Evolutionary conservation across 2,888 invertebrate species (phyloP), one percentile per base, ranked within the genome.

Genomic region (Endomychus coccineus): DNA sequence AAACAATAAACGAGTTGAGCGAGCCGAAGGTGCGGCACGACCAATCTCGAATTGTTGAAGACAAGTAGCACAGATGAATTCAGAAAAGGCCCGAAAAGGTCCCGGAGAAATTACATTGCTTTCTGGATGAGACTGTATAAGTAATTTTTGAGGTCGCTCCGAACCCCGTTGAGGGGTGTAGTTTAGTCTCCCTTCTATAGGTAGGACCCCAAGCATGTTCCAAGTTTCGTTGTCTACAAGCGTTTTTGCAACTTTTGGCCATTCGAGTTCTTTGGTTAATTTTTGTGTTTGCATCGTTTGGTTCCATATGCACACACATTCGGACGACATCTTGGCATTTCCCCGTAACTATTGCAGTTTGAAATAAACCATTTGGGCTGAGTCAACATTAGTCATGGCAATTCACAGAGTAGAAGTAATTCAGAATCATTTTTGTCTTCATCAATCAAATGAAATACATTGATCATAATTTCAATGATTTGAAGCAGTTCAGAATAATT

Each of bases 91-190:
- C 61, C 59, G 30, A 42, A 31, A 51, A 59, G 63, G 62, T 58
- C 58, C 50, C 55, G 62, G 63, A 62, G 62, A 60, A 58, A 64
- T 60, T 62, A 62, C 61, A 64, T 58, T 61, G 57, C 61, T 64
- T 67, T 67, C 66, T 66, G 67, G 66, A 66, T 67, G 65, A 64
- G 66, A 65, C 67, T 66, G 66, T 66, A 62, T 58, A 56, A 64
- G 65, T 65, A 66, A 66, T 66, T 66, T 65, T 66, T 67, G 67
- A 67, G 67, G 67, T 67, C 65, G 52, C 59, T 64, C 61, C 62
- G 58, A 56, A 51, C 54, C 56, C 52, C 45, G 40, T 39, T 33
- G 31, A 45, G 56, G 60, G 56, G 50, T 49, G 55, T 63, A 63
- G 62, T 55, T 58, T 64, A 64, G 63, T 56, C 49, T 55, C 56